These are phyloP conservation scores for Plotosus lineatus DNA, from an alignment of 2,113 vertebrate species.

Conservation along the genomic window DNA sequence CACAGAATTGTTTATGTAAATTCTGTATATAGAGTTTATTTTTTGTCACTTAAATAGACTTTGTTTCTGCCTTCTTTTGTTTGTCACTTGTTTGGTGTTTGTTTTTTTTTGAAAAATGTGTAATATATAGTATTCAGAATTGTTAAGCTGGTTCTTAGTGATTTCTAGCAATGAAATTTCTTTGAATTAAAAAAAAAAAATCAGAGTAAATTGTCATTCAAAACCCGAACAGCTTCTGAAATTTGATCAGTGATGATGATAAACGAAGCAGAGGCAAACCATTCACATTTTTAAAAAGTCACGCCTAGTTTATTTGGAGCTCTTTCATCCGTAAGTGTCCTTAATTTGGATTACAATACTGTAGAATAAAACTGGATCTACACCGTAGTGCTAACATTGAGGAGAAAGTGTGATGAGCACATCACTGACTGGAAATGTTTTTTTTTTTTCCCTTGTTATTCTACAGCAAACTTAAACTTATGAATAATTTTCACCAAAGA, in stretches of 20 bases:
- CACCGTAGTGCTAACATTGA: background rate
- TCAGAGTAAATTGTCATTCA: conserved; percentile 16
- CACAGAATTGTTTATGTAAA: conserved; percentile 75
- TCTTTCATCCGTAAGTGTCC: background rate
- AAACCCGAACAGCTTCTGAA: no score
- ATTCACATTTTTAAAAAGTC: background rate
- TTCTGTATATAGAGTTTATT: conserved; percentile 87
- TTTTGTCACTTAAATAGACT: conserved; percentile 72
- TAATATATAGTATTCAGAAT: conserved; percentile 90
- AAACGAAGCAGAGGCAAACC: background rate
- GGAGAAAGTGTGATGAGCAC: background rate
- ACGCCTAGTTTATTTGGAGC: background rate
- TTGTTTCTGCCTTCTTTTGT: conserved; percentile 75
- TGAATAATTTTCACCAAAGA: background rate
- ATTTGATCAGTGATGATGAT: no score
- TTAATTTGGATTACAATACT: background rate
- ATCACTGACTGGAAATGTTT: background rate
- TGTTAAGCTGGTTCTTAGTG: conserved; percentile 96
- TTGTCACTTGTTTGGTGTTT: conserved; percentile 70
- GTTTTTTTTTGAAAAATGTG: conserved; percentile 78
- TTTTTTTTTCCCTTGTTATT: background rate
- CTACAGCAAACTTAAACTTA: background rate
- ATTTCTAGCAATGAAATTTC: conserved; percentile 85
- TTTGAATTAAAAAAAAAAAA: conserved; percentile 68
- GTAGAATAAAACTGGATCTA: background rate